phyloP scores from a whole-genome alignment of 2,113 vertebrate genomes.

The Rhinopomastus cyanomelas region DNA sequence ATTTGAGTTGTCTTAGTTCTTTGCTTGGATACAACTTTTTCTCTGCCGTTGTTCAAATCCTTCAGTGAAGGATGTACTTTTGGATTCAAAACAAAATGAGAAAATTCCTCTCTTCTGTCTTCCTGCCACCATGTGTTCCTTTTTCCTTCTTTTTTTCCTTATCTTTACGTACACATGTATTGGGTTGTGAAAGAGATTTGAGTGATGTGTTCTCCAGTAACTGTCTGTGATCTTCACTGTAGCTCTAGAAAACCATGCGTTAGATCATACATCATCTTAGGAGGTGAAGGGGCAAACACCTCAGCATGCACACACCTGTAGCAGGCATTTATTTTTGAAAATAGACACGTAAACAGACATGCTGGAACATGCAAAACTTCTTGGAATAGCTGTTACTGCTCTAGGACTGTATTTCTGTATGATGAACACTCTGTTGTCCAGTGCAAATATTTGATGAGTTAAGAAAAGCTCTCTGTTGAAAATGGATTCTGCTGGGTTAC shows the following conservation, averaged over 20 bases:
- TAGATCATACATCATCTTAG: neutral
- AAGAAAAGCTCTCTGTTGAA: neutral
- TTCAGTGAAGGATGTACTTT: neutral
- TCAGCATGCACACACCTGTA: constrained; percentile 18
- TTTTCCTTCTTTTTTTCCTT: neutral
- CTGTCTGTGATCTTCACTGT: neutral
- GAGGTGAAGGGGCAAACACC: neutral
- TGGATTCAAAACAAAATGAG: neutral
- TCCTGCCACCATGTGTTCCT: neutral
- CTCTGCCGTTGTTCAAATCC: neutral
- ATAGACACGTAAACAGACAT: constrained; percentile 9
- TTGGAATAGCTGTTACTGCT: neutral
- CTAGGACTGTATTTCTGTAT: neutral
- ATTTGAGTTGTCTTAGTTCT: neutral
- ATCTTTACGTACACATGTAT: neutral
- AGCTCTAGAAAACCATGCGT: neutral
- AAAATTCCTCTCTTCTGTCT: neutral
- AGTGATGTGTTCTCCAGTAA: neutral
- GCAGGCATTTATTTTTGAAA: constrained; percentile 47
- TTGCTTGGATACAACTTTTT: accelerated
- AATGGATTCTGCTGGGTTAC: neutral
- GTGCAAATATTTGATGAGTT: neutral
- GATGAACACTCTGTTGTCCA: neutral
- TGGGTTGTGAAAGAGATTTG: neutral
- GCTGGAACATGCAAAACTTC: constrained; percentile 5